Conservation (phyloP, 2,113 vertebrate genomes). For the Morone saxatilis region DNA sequence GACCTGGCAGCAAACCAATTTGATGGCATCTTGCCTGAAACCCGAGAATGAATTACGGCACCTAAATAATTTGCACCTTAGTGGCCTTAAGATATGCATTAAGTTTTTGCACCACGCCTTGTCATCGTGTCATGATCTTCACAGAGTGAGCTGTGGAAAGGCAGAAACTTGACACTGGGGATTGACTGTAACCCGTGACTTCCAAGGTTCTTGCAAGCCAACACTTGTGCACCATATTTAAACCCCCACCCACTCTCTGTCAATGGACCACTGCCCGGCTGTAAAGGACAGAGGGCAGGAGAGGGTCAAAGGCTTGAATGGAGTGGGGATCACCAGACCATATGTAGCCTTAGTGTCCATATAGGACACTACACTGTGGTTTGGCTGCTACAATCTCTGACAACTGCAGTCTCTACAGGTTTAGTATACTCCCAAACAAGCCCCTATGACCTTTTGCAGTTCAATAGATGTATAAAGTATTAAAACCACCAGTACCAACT, state of each 20-base stretch:
- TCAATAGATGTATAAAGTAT: neutral
- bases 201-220: conserved; percentile 54
- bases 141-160: conserved; percentile 43
- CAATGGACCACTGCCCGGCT: conserved; percentile 30
- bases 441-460: neutral
- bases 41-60: neutral
- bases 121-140: neutral
- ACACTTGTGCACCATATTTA: conserved; percentile 54
- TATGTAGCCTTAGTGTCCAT: conserved; percentile 19
- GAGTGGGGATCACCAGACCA: conserved; percentile 17
- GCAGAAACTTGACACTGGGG: conserved; percentile 71
- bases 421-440: neutral
- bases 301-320: conserved; percentile 42
- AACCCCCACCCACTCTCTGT: conserved; percentile 4
- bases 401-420: conserved; percentile 29
- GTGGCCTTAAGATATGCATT: neutral
- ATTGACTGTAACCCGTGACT: conserved; percentile 60
- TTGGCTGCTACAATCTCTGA: conserved; percentile 7
- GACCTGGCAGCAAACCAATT: neutral
- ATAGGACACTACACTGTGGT: neutral
- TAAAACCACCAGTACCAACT: too few relatives aligned
- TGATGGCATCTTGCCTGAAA: neutral
- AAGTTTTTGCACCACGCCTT: neutral
- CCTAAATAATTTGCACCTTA: neutral
- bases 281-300: conserved; percentile 59